Percentiles rank a stretch among this genome's conserved stretches.
These are phyloP conservation scores for Argyrosomus regius DNA, from an alignment of 2,797 vertebrate genomes.

Conservation along the genomic window DNA sequence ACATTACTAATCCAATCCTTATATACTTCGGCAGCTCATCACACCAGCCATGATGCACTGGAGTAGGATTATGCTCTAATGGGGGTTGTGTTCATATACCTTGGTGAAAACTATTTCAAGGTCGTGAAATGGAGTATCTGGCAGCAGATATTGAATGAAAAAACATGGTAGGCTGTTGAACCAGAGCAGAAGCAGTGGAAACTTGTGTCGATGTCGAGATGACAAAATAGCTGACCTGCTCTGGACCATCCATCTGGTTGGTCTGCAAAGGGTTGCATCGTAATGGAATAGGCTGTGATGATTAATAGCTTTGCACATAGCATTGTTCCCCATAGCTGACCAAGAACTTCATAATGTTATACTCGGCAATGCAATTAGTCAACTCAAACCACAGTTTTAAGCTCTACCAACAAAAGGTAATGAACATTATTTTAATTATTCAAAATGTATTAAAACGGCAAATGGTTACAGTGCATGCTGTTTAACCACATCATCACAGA, in stretches of 20 bases:
- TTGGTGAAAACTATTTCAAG: slow-evolving; percentile 16
- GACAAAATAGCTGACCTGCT: background rate
- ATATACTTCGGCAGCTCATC: background rate
- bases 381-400: background rate
- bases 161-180: background rate
- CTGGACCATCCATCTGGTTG: slow-evolving; percentile 1
- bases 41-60: background rate
- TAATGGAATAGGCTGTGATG: slow-evolving; percentile 4
- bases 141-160: slow-evolving; percentile 8
- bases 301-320: slow-evolving; percentile 8
- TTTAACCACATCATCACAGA: background rate
- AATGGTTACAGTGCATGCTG: background rate
- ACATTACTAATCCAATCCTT: background rate
- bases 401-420: slow-evolving; percentile 3
- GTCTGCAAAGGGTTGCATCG: background rate
- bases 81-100: background rate
- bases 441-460: background rate
- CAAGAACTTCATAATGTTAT: background rate
- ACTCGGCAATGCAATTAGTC: background rate
- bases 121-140: slow-evolving; percentile 6
- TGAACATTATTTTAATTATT: background rate
- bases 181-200: background rate
- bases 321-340: background rate
- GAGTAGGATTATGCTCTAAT: background rate
- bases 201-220: background rate